Base-by-base conservation (phyloP, 2,888 invertebrate species). In the Platycheirus albimanus region DNA sequence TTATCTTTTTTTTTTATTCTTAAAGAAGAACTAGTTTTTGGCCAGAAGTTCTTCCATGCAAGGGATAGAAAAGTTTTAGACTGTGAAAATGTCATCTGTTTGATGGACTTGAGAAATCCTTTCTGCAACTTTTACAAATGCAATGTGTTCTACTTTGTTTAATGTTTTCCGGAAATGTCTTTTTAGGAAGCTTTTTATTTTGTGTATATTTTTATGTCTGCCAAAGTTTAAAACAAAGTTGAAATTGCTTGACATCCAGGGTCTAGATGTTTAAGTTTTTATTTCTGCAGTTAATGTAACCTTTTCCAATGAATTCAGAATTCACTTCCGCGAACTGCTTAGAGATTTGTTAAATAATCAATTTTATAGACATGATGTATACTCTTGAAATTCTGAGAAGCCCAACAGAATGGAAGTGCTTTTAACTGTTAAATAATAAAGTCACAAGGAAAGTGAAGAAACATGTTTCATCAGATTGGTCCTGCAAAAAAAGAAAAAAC, bases 71-170 rank as follows among this genome's bases (percentile, higher is more conserved):
- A 77, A 80, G 38, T 41, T 70, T 75, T 17, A 11, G 24, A 45
- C 63, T 70, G 80, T 58, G 80, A 80, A 75, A 80, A 61, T 75
- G 80, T 80, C 80, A 80, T 80, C 80, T 80, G 80, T 64, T 38
- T 80, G 75, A 80, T 80, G 75, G 80, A 80, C 80, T 80, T 75
- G 63, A 33, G 69, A 75, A 71, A 66, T 77, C 58, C 66, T 72
- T 71, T 38, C 36, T 49, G 13, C 54, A 78, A 78, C 71, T 79
- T 67, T 49, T 66, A 63, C 75, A 64, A 58, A 56, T 75, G 80
- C 80, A 80, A 66, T 75, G 64, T 75, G 80, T 66, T 70, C 76
- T 36, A 75, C 49, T 80, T 75, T 69, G 56, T 15, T 47, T 47
- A 63, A 69, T 63, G 69, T 75, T 79, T 80, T 70, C 8, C 11